phyloP scores from a whole-genome alignment of 2,797 vertebrate species.

The Gephyroberyx darwinii region DNA sequence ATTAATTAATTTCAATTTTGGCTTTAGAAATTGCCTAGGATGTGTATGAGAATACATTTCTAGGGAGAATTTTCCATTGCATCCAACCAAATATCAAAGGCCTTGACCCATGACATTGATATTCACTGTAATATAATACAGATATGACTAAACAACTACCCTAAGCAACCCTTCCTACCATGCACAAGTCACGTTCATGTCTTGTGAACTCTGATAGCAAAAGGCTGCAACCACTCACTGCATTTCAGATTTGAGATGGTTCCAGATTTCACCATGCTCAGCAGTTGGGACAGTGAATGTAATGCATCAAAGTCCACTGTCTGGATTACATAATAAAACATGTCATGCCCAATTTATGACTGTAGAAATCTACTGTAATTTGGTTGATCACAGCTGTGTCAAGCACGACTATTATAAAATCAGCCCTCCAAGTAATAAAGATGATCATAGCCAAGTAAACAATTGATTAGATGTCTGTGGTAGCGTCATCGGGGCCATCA shows the following conservation, averaged over 20 bases:
- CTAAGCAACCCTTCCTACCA: neutral
- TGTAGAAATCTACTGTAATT: neutral
- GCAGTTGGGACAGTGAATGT: neutral
- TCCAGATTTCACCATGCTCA: conserved; percentile 27
- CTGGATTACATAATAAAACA: conserved; percentile 1
- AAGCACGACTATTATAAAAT: neutral
- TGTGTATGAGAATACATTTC: neutral
- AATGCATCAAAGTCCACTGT: conserved; percentile 4
- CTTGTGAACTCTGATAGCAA: conserved; percentile 59
- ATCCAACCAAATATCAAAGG: neutral
- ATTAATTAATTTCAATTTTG: neutral
- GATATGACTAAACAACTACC: neutral
- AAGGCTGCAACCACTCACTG: conserved; percentile 13
- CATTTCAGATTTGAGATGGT: conserved; percentile 22
- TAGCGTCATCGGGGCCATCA: conserved; percentile 4
- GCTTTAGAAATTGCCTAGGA: neutral
- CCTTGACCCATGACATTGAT: conserved; percentile 30
- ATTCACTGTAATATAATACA: conserved; percentile 35
- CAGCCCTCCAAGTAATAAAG: too few relatives aligned
- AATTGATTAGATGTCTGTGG: neutral
- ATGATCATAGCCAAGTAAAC: too few relatives aligned
- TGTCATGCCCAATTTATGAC: conserved; percentile 1
- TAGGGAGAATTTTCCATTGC: neutral
- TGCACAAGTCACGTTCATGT: conserved; percentile 20
- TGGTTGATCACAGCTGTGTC: neutral